Percentiles rank a stretch among this genome's conserved stretches.
Evolutionary conservation across 2,888 invertebrate species (phyloP).

Genomic region (Acleris laterana): DNA sequence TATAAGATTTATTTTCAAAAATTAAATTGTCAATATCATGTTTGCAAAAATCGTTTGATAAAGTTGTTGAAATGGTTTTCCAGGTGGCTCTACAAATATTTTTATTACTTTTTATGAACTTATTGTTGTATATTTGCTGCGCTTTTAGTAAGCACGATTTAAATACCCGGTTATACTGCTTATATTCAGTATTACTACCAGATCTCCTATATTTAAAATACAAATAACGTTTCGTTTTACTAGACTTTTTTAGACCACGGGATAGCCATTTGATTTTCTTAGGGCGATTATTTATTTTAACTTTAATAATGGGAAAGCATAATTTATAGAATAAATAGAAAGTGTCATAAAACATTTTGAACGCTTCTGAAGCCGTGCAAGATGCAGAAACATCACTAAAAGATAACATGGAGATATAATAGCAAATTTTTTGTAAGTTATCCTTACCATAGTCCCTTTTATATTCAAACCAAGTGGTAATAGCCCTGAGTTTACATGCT

Average conservation of each 20-base stretch:
- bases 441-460: not conserved
- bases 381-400: not conserved
- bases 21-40: not conserved
- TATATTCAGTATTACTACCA: not conserved
- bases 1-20: not conserved
- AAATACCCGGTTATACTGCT: not conserved
- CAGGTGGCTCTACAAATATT: constrained; percentile 1
- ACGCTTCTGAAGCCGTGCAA: not conserved
- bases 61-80: not conserved
- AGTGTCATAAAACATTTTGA: not conserved
- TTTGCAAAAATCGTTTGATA: not conserved
- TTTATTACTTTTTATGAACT: not conserved
- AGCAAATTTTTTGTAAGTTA: not conserved
- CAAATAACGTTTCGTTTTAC: not conserved
- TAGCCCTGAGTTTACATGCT: not conserved
- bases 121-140: not conserved
- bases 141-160: not conserved
- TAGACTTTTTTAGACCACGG: not conserved
- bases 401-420: not conserved
- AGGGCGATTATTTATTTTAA: not conserved
- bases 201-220: not conserved
- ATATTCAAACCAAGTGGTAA: not conserved
- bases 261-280: constrained; percentile 1
- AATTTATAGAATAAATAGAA: not conserved
- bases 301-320: constrained; percentile 4